Base-by-base conservation (phyloP, 1,140 invertebrate species). In the Venturia canescens region DNA sequence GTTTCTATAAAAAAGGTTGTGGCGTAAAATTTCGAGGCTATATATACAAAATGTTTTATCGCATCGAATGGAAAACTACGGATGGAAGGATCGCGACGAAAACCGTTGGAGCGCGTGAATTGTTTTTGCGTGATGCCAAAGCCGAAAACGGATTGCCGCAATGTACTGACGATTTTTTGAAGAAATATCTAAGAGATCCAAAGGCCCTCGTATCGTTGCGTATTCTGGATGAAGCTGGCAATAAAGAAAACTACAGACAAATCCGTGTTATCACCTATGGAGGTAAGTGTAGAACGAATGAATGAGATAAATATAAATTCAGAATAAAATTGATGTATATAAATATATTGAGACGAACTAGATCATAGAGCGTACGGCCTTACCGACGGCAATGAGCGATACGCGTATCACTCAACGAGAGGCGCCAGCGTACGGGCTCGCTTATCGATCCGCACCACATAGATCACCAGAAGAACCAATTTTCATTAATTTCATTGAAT, bases 1-100 rank as follows among this genome's bases (percentile, higher is more conserved):
- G n/a, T n/a, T n/a, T n/a, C n/a, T n/a, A n/a, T n/a, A n/a, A n/a
- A n/a, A n/a, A n/a, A n/a, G n/a, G n/a, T n/a, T n/a, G n/a, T n/a
- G n/a, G n/a, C n/a, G n/a, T n/a, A n/a, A n/a, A n/a, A n/a, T n/a
- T n/a, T n/a, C n/a, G n/a, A n/a, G n/a, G n/a, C n/a, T n/a, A n/a
- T n/a, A n/a, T n/a, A n/a, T n/a, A n/a, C n/a, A n/a, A n/a, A n/a
- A 57, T 57, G 53, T 57, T 57, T 11, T 57, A 57, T 57, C 53
- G 53, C 11, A 57, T 57, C 11, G n/a, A 11, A 57, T 57, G 53
- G 53, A 57, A 57, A 57, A 57, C 53, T 11, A 57, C 11, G n/a
- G 53, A 57, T n/a, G 53, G 53, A 16, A 57, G 11, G n/a, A 57
- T 16, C n/a, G 53, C 11, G 53, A 57, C n/a, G 16, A 57, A 57